Percentiles rank a stretch among this genome's conserved stretches.
Conservation (phyloP, 2,113 vertebrate genomes). For the Cairina moschata region DNA sequence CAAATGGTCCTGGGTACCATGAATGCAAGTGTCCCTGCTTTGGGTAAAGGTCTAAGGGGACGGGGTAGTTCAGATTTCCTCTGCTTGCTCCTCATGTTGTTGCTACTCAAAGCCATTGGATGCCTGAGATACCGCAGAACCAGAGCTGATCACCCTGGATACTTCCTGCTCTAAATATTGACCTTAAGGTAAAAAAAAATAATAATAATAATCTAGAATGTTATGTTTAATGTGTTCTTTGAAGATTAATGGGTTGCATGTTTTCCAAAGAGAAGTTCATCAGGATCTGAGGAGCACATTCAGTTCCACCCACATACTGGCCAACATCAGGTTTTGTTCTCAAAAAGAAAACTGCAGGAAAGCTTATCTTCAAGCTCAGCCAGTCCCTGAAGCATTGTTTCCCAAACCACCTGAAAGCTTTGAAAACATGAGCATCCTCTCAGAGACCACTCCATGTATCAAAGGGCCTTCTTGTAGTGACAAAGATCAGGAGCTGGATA, state of each 20-base stretch:
- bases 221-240: not conserved
- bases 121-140: not conserved
- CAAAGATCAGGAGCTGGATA: not conserved
- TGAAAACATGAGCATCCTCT: not conserved
- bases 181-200: not conserved
- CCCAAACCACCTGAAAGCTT: not conserved
- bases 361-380: not conserved
- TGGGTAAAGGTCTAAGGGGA: not conserved
- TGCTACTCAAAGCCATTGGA: not conserved
- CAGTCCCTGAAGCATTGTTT: not conserved
- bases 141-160: not conserved
- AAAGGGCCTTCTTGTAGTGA: not conserved
- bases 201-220: not conserved
- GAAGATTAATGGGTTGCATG: not conserved
- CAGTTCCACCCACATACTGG: not conserved
- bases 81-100: not conserved
- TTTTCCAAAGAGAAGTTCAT: not conserved
- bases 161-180: not conserved
- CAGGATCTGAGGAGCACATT: not conserved
- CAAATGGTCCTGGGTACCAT: rapidly evolving
- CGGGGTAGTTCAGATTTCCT: not conserved
- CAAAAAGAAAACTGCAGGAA: not conserved
- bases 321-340: not conserved
- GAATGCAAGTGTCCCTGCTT: not conserved
- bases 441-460: not conserved